Conservation (phyloP, 2,888 invertebrate genomes). For the Temnothorax unifasciatus region DNA sequence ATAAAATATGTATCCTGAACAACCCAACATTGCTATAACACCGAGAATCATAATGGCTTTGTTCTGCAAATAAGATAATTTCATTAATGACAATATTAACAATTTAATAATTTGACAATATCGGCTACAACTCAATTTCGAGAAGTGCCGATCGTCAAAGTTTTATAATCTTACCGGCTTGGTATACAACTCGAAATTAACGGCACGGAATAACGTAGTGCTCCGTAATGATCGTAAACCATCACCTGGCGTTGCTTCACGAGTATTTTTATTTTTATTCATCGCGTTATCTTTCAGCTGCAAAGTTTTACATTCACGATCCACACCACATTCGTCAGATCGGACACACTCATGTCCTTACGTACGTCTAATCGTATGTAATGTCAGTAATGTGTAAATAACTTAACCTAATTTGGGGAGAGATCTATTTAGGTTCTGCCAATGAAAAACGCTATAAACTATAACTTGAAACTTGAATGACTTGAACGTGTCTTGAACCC, state of each 20-base stretch:
- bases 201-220: conserved; percentile 91
- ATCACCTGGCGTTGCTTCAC: conserved; percentile 89
- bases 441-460: too few species aligned
- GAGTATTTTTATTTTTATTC: conserved; percentile 63
- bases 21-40: conserved; percentile 90
- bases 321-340: too few species aligned
- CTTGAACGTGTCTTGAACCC: neutral
- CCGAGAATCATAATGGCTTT: conserved; percentile 94
- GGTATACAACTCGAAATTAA: conserved; percentile 96
- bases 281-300: conserved; percentile 38
- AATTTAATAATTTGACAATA: too few species aligned
- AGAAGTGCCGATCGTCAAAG: neutral
- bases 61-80: conserved; percentile 88
- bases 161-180: conserved; percentile 91
- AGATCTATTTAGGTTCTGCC: neutral
- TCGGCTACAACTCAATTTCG: neutral
- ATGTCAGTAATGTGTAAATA: too few species aligned
- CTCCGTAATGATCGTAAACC: conserved; percentile 92
- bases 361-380: too few species aligned
- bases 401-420: neutral
- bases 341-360: neutral
- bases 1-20: conserved; percentile 94
- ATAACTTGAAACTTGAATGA: neutral
- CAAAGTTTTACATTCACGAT: neutral
- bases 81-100: neutral